Evolutionary conservation across 2,113 vertebrate genomes (phyloP).

Genomic region (Dolichallabes microphthalmus): DNA sequence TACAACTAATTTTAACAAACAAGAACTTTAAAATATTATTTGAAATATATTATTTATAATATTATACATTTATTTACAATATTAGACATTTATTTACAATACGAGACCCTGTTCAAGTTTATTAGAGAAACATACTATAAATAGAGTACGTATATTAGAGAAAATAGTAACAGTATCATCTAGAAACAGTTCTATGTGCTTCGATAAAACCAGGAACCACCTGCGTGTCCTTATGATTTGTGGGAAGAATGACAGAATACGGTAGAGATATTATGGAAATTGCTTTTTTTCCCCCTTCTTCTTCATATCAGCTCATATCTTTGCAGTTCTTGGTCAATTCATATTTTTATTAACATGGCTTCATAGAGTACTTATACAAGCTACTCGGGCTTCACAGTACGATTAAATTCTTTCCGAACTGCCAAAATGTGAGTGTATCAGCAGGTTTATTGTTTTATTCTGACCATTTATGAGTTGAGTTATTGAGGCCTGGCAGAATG

Average conservation of each 20-base stretch:
- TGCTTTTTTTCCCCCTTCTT: not conserved
- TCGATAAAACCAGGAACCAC: not conserved
- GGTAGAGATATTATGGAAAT: not conserved
- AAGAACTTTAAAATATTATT: too few species aligned
- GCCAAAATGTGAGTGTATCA: constrained; percentile 14
- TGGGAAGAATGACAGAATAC: not conserved
- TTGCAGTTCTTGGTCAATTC: not conserved
- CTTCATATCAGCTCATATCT: not conserved
- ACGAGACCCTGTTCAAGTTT: not conserved
- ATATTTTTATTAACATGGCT: constrained; percentile 9
- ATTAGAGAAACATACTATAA: not conserved
- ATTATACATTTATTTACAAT: too few species aligned
- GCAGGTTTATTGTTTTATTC: constrained; percentile 48
- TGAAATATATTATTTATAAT: too few species aligned
- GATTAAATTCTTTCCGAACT: constrained; percentile 20
- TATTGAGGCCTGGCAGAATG: constrained; percentile 25
- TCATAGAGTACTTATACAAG: not conserved
- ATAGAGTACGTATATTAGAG: not conserved
- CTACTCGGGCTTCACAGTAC: constrained; percentile 5
- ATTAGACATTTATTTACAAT: too few species aligned
- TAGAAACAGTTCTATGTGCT: not conserved
- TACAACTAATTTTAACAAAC: too few species aligned
- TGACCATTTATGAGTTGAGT: constrained; percentile 37
- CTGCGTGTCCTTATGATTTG: not conserved
- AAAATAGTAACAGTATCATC: not conserved